Evolutionary conservation across 2,797 vertebrate species (phyloP).

Genomic region (Eleutherodactylus coqui): DNA sequence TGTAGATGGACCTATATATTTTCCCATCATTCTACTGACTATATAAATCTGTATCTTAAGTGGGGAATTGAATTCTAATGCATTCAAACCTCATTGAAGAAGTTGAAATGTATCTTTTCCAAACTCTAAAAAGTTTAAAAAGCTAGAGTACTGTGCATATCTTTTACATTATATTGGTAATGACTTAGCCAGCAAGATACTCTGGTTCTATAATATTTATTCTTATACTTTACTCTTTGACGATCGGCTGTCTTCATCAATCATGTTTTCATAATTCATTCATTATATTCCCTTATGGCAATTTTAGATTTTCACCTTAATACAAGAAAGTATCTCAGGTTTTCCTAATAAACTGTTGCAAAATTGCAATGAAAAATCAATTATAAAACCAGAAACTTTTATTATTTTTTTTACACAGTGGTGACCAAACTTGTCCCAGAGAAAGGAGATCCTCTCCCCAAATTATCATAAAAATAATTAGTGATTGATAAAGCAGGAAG

Average conservation of each 20-base stretch:
- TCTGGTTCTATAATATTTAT: neutral
- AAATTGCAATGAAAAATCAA: slow-evolving; percentile 7
- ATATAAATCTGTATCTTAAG: neutral
- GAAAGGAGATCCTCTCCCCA: slow-evolving; percentile 59
- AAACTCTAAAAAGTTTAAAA: neutral
- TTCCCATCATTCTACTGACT: too few species aligned
- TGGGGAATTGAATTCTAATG: neutral
- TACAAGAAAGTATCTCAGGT: neutral
- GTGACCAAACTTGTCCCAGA: slow-evolving; percentile 46
- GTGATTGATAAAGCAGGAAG: slow-evolving; percentile 70
- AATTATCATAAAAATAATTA: slow-evolving; percentile 72
- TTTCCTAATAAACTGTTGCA: slow-evolving; percentile 2
- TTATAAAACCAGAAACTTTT: slow-evolving; percentile 12
- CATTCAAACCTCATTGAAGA: neutral
- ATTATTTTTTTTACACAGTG: slow-evolving; percentile 16
- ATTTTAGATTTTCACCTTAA: slow-evolving; percentile 3
- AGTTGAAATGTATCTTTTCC: neutral
- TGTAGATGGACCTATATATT: too few species aligned
- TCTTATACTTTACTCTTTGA: neutral
- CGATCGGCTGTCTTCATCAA: neutral
- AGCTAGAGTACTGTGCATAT: too few species aligned
- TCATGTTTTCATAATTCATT: neutral
- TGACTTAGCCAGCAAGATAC: neutral
- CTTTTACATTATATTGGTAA: too few species aligned
- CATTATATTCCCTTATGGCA: neutral